Percentiles rank a stretch among this genome's conserved stretches.
phyloP scores from a whole-genome alignment of 2,113 vertebrate genomes.

The Mus musculus region DNA sequence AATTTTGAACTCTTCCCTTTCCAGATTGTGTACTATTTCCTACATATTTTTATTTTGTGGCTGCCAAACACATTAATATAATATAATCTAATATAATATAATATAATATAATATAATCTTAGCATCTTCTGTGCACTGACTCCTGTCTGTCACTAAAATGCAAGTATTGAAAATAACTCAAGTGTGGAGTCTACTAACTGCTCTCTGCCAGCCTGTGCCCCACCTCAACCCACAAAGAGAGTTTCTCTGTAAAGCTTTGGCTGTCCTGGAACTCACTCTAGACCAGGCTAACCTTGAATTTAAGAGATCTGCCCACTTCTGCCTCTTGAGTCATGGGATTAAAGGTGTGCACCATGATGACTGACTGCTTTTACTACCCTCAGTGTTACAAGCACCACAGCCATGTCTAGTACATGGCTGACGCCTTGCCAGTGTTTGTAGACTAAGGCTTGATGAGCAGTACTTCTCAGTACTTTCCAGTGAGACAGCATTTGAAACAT shows the following conservation, averaged over 20 bases:
- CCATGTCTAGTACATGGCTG: neutral
- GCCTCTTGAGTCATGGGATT: neutral
- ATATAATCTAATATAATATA: no score
- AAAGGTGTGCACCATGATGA: neutral
- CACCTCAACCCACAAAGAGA: neutral
- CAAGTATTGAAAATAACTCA: neutral
- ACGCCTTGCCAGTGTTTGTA: neutral
- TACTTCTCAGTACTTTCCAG: neutral
- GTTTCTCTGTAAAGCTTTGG: neutral
- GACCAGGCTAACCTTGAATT: neutral
- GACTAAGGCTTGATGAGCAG: neutral
- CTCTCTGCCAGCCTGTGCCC: neutral
- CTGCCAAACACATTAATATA: neutral
- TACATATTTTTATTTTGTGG: constrained; percentile 7
- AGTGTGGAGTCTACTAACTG: neutral
- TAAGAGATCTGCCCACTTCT: neutral
- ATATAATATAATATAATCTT: neutral
- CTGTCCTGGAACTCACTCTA: neutral
- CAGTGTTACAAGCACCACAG: neutral
- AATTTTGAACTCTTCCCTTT: neutral
- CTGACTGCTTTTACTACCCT: neutral
- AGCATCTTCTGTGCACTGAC: neutral
- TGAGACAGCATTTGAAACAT: neutral
- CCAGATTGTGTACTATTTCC: neutral
- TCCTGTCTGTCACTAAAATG: neutral